These are phyloP conservation scores for Dryoscopus gambensis DNA, from an alignment of 2,113 vertebrate genomes.

Conservation along the genomic window DNA sequence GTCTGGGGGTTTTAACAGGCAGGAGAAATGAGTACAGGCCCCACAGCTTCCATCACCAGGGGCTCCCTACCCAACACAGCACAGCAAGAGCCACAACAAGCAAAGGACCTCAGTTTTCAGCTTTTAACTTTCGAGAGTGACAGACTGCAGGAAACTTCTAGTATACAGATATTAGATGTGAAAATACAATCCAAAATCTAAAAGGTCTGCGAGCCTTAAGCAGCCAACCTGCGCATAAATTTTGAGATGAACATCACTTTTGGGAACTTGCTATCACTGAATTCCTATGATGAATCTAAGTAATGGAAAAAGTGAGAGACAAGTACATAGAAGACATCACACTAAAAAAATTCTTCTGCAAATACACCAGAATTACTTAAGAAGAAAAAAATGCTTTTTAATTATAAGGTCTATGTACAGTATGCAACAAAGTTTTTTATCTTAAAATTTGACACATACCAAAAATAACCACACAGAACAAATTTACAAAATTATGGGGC, in stretches of 20 bases:
- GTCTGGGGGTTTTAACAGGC: background rate
- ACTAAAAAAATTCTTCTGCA: background rate
- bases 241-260: background rate
- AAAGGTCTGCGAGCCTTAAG: background rate
- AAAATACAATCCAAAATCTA: background rate
- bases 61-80: background rate
- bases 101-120: background rate
- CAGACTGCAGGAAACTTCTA: background rate
- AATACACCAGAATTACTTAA: background rate
- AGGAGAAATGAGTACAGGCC: background rate
- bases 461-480: background rate
- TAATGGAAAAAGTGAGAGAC: constrained; percentile 29
- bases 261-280: background rate
- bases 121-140: background rate
- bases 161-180: background rate
- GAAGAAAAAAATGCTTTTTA: background rate
- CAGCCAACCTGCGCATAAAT: background rate
- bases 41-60: background rate
- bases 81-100: background rate
- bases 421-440: background rate
- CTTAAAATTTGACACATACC: background rate
- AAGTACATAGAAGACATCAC: background rate
- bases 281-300: background rate
- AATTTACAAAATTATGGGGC: background rate
- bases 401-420: background rate